phyloP scores from a whole-genome alignment of 2,797 vertebrate species.

The Melanotaenia pygmaea region DNA sequence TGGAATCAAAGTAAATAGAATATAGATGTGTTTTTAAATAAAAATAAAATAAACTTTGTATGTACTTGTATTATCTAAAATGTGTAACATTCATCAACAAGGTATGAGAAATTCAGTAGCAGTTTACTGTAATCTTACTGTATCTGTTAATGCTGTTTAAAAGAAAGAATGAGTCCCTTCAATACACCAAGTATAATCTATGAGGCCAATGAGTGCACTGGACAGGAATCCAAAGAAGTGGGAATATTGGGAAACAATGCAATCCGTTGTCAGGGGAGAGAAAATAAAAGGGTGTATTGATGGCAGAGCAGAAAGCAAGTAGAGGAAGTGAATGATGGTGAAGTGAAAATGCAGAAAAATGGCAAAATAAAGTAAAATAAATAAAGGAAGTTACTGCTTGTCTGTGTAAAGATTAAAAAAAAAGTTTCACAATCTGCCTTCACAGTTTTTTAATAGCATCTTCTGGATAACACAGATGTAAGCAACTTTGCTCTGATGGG shows the following conservation, averaged over 20 bases:
- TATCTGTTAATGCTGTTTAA: conserved; percentile 41
- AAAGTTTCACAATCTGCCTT: background rate
- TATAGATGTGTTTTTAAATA: background rate
- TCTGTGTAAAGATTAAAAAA: background rate
- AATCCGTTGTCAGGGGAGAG: conserved; percentile 50
- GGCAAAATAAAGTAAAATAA: conserved; percentile 8
- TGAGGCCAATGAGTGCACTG: conserved; percentile 53
- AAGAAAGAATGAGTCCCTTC: conserved; percentile 48
- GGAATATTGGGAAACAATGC: conserved; percentile 69
- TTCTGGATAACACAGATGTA: background rate
- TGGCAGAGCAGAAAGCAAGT: conserved; percentile 11
- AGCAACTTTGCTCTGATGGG: background rate
- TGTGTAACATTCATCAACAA: background rate
- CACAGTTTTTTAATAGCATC: background rate
- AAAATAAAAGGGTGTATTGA: conserved; percentile 24
- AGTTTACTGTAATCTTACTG: background rate
- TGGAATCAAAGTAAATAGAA: background rate
- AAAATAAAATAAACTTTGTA: background rate
- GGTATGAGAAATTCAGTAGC: background rate
- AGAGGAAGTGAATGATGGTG: conserved; percentile 4
- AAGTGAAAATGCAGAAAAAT: conserved; percentile 1
- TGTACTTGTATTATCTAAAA: background rate
- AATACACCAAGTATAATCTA: conserved; percentile 61
- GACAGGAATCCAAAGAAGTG: conserved; percentile 59
- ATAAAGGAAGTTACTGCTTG: background rate